These are phyloP conservation scores for Ceratitis capitata DNA, from an alignment of 1,140 invertebrate species.

Conservation along the genomic window DNA sequence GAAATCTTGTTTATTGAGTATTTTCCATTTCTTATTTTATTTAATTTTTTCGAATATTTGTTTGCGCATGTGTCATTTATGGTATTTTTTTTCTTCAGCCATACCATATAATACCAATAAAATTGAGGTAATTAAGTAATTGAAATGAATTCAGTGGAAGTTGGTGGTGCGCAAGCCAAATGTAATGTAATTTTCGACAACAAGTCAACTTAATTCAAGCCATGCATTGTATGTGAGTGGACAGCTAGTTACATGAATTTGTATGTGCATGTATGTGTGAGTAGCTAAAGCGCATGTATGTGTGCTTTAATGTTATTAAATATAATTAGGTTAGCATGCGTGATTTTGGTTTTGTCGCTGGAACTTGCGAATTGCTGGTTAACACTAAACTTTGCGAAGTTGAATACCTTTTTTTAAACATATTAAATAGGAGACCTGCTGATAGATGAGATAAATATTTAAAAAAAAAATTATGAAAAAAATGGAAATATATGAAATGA, in stretches of 20 bases:
- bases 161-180: neutral
- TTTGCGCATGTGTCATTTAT: neutral
- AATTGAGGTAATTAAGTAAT: conserved; percentile 3
- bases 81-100: neutral
- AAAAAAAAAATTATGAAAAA: neutral
- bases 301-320: neutral
- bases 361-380: neutral
- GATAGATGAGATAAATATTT: neutral
- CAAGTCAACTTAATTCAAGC: neutral
- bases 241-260: too few relatives aligned
- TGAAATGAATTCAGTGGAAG: neutral
- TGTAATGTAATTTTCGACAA: neutral
- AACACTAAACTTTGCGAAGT: neutral
- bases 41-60: neutral
- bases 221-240: too few relatives aligned
- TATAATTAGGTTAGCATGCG: neutral
- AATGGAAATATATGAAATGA: neutral
- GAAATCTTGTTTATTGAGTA: neutral
- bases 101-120: neutral
- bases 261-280: too few relatives aligned
- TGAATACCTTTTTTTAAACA: neutral
- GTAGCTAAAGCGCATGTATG: neutral
- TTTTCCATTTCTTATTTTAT: neutral
- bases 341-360: neutral
- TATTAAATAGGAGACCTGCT: neutral